Conservation (phyloP, 2,797 vertebrate genomes). For the Molossus alvarezi region DNA sequence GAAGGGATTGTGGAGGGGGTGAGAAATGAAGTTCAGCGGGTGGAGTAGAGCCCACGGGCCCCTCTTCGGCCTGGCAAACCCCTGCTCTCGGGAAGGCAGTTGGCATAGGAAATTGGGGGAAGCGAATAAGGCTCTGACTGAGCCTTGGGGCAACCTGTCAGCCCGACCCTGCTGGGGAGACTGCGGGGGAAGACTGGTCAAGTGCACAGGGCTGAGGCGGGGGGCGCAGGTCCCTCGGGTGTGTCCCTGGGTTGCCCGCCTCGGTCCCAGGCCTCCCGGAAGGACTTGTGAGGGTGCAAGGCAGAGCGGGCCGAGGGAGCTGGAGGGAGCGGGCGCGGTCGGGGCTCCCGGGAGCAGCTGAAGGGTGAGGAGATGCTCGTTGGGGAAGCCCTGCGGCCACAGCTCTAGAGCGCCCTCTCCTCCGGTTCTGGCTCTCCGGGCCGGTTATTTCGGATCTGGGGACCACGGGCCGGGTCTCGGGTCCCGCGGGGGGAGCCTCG, state of each 20-base stretch:
- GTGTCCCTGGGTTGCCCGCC: neutral
- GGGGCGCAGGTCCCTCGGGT: neutral
- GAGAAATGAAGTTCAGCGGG: constrained; percentile 17
- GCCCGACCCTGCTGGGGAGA: neutral
- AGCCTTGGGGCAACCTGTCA: neutral
- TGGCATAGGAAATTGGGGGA: neutral
- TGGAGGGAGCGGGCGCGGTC: neutral
- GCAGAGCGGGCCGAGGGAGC: neutral
- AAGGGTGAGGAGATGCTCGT: constrained; percentile 53
- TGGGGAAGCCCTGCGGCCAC: constrained; percentile 80
- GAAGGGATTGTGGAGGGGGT: constrained; percentile 17
- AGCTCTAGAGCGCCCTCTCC: constrained; percentile 81
- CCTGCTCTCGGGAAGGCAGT: constrained; percentile 1
- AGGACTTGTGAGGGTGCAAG: constrained; percentile 51
- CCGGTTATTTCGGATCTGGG: constrained; percentile 71
- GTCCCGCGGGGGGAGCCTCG: constrained; percentile 66
- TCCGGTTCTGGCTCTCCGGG: constrained; percentile 5
- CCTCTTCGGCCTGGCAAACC: neutral
- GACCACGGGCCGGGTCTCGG: neutral
- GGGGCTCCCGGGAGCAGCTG: neutral
- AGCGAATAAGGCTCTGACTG: neutral
- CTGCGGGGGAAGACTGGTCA: neutral
- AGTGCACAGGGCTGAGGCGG: neutral
- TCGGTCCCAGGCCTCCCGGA: neutral
- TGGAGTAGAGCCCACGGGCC: neutral